Percentiles rank a stretch among this genome's conserved stretches.
Conservation (phyloP, 2,113 vertebrate species). For the Cyprinodon variegatus region DNA sequence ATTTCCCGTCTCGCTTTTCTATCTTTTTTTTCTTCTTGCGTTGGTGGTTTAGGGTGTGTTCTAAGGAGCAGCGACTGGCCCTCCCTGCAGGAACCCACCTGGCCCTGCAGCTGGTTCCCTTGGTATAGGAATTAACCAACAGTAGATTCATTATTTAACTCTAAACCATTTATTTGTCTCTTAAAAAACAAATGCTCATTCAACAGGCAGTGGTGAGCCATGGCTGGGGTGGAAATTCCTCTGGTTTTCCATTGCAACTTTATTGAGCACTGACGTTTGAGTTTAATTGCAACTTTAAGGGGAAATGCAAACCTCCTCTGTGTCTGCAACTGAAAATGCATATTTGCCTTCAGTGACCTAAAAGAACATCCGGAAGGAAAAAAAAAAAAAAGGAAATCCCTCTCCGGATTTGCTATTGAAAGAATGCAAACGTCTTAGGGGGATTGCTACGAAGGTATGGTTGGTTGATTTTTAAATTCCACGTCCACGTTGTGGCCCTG, state of each 20-base stretch:
- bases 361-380: background rate
- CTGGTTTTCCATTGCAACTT: constrained; percentile 37
- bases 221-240: constrained; percentile 49
- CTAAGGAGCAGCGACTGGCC: constrained; percentile 31
- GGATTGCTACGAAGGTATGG: constrained; percentile 18
- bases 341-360: constrained; percentile 25
- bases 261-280: constrained; percentile 41
- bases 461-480: constrained; percentile 12
- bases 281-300: constrained; percentile 23
- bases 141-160: background rate
- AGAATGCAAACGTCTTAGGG: constrained; percentile 25
- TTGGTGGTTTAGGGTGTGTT: constrained; percentile 15
- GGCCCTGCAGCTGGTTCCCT: constrained; percentile 54
- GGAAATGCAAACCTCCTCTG: constrained; percentile 18
- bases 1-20: constrained; percentile 27
- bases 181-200: constrained; percentile 22
- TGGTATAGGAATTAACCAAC: constrained; percentile 20
- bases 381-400: constrained; percentile 16
- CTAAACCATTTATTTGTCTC: constrained; percentile 4
- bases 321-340: background rate
- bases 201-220: constrained; percentile 51
- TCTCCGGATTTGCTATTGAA: constrained; percentile 12
- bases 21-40: background rate
- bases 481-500: constrained; percentile 14
- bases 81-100: constrained; percentile 54